These are phyloP conservation scores for Lomographa bimaculata DNA, from an alignment of 2,888 invertebrate species.

Conservation along the genomic window DNA sequence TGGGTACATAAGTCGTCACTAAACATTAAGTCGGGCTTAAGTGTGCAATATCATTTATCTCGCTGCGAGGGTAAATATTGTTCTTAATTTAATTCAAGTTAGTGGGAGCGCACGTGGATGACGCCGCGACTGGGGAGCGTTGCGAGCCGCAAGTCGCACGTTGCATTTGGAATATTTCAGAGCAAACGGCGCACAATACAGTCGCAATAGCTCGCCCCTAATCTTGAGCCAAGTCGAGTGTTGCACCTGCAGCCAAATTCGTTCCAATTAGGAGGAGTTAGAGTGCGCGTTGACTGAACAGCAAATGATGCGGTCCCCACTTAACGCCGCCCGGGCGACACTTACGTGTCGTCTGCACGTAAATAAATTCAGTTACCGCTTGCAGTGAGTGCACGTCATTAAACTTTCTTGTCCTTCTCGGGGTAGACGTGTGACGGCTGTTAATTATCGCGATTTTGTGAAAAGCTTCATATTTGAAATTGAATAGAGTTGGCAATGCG, in stretches of 20 bases:
- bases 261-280: slow-evolving; percentile 82
- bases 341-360: slow-evolving; percentile 72
- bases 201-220: slow-evolving; percentile 77
- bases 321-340: slow-evolving; percentile 70
- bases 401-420: slow-evolving; percentile 74
- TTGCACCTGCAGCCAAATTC: slow-evolving; percentile 83
- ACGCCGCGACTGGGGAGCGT: slow-evolving; percentile 46
- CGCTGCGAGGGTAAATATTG: slow-evolving; percentile 77
- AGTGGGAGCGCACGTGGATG: slow-evolving; percentile 63
- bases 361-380: slow-evolving; percentile 76
- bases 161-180: slow-evolving; percentile 79
- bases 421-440: slow-evolving; percentile 58
- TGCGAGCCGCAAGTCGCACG: slow-evolving; percentile 69
- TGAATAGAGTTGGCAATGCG: slow-evolving; percentile 10
- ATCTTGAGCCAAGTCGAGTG: slow-evolving; percentile 81
- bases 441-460: slow-evolving; percentile 64
- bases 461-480: slow-evolving; percentile 31
- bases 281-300: slow-evolving; percentile 78
- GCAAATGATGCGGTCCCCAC: slow-evolving; percentile 82
- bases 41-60: slow-evolving; percentile 79
- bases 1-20: slow-evolving; percentile 72
- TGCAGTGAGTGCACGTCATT: slow-evolving; percentile 73
- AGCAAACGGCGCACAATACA: slow-evolving; percentile 68
- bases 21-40: slow-evolving; percentile 71
- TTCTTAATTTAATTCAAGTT: slow-evolving; percentile 82